Evolutionary conservation across 2,888 invertebrate species (phyloP).

Genomic region (Autographa gamma): DNA sequence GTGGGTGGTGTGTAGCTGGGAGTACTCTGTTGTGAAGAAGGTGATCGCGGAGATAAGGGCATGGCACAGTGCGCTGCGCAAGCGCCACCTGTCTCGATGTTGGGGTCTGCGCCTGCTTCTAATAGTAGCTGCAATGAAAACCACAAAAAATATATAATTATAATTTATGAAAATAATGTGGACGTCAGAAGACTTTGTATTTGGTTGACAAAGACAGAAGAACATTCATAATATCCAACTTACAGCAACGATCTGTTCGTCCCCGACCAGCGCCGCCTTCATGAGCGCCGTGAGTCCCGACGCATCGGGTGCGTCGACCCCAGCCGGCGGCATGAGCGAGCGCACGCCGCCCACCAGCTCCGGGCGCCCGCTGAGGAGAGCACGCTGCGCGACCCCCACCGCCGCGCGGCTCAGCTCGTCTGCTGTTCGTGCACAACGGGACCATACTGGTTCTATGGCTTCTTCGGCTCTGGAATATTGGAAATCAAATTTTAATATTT

Average conservation of each 20-base stretch:
- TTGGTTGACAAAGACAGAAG: too few species aligned
- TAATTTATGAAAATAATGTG: too few species aligned
- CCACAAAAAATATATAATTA: not conserved
- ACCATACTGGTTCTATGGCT: slow-evolving; percentile 84
- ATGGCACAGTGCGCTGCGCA: slow-evolving; percentile 77
- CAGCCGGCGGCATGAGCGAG: slow-evolving; percentile 91
- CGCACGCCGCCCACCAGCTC: slow-evolving; percentile 94
- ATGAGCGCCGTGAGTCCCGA: slow-evolving; percentile 95
- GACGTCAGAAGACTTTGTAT: too few species aligned
- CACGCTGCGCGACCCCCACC: slow-evolving; percentile 93
- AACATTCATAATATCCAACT: slow-evolving; percentile 49
- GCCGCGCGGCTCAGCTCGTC: slow-evolving; percentile 91
- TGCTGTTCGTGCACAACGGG: slow-evolving; percentile 72
- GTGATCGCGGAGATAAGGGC: slow-evolving; percentile 79
- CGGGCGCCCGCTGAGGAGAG: slow-evolving; percentile 93
- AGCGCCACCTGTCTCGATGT: slow-evolving; percentile 93
- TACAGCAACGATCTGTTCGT: slow-evolving; percentile 92
- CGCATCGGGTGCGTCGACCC: slow-evolving; percentile 93
- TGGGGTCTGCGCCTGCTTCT: slow-evolving; percentile 95
- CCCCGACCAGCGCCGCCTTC: slow-evolving; percentile 94
- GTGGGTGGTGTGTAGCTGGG: slow-evolving; percentile 80
- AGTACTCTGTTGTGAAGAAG: slow-evolving; percentile 64
- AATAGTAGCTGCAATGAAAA: slow-evolving; percentile 88
- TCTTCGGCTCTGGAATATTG: slow-evolving; percentile 86
- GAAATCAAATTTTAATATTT: not conserved